Base-by-base conservation (phyloP, 2,113 vertebrate species). In the Mugil cephalus region DNA sequence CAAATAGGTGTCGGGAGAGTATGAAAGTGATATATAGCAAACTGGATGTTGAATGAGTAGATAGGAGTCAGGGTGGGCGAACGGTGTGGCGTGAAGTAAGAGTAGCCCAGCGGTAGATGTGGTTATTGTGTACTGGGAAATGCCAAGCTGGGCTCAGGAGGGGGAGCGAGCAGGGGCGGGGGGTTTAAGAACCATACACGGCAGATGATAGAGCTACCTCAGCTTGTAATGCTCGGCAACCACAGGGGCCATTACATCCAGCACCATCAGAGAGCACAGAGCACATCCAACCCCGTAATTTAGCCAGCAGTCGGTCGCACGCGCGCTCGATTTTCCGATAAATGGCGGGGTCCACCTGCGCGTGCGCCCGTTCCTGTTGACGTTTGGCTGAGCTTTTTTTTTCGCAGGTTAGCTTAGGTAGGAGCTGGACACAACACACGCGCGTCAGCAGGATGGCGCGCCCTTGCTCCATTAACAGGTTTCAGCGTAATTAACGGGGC, bases 251-350 rank as follows among this genome's bases (percentile, higher is more conserved):
- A 91, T 88, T 90, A 90, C 83, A 89, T 80, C 75, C 89, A 79
- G 86, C 90, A 48, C 79, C 77, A 90, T 89, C 88, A 86, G 89
- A 78, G 80, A 86, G 86, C 82, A 79, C 65, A 65, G 89, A 87
- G 74, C 63, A 94, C 91, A 93, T 93, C 90, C 93, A 95, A 95
- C 92, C 88, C 79, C 90, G 89, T 91, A 94, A 93, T 86, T 95
- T 95, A 88, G 85, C 84, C 87, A 87, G 87, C 81, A 80, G 88
- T 86, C 48, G 64, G 68, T 84, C 77, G 65, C 77, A 73, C 64
- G 74, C 55, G 69, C 81, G 50, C 45, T 71, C 46, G n/a, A 66
- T 75, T 63, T 53, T 46, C n/a, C 53, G 62, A 8, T 76, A 80
- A 84, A 84, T 85, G 77, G 72, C 82, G 63, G 50, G 71, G 87